Evolutionary conservation across 2,797 vertebrate species (phyloP).

Genomic region (Borostomias antarcticus): DNA sequence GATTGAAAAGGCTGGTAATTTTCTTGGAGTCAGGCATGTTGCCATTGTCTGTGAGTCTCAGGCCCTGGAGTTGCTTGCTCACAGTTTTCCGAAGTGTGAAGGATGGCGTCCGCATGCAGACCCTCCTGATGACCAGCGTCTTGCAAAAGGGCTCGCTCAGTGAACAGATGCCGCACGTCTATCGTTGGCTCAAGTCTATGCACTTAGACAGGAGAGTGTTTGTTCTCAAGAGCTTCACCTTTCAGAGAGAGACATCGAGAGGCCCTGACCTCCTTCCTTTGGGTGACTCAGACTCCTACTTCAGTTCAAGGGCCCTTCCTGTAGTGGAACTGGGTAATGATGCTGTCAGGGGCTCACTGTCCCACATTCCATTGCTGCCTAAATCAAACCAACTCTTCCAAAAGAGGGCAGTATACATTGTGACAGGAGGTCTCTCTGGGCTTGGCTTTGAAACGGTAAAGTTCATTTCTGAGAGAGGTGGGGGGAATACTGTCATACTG

Average conservation of each 20-base stretch:
- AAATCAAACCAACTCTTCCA: constrained; percentile 63
- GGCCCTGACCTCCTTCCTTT: constrained; percentile 23
- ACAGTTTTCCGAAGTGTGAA: constrained; percentile 53
- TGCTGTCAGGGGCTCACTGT: constrained; percentile 27
- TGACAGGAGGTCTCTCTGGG: constrained; percentile 74
- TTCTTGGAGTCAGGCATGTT: constrained; percentile 65
- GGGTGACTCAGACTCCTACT: constrained; percentile 67
- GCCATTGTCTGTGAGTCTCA: constrained; percentile 70
- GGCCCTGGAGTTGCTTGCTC: background rate
- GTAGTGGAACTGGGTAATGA: constrained; percentile 64
- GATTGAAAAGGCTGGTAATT: constrained; percentile 50
- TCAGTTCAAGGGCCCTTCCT: constrained; percentile 65
- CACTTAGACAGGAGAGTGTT: constrained; percentile 52
- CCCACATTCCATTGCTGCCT: constrained; percentile 71
- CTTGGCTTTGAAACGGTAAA: constrained; percentile 87
- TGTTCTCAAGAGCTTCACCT: constrained; percentile 59
- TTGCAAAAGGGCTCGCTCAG: constrained; percentile 77
- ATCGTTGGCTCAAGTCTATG: constrained; percentile 75
- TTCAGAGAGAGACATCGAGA: constrained; percentile 62
- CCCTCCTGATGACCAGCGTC: constrained; percentile 63
- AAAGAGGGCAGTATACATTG: constrained; percentile 65
- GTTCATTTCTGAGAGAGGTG: constrained; percentile 82
- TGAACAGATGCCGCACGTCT: constrained; percentile 58
- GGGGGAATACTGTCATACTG: constrained; percentile 74
- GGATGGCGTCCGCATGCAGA: constrained; percentile 69